These are phyloP conservation scores for Enteromius unitaeniatus DNA, from an alignment of 2,797 vertebrate species.

Conservation along the genomic window DNA sequence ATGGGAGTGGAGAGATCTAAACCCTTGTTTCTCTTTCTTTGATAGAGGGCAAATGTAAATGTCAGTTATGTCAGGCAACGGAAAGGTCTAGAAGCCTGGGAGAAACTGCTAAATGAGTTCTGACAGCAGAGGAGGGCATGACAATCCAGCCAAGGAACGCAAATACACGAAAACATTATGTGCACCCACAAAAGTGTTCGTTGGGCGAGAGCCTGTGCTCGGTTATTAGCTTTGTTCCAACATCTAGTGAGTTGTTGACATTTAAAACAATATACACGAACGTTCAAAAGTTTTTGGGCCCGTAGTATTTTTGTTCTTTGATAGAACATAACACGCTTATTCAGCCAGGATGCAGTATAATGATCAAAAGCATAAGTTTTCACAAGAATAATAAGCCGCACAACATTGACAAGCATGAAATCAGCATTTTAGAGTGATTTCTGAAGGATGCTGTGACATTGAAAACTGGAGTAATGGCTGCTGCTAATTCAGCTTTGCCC, in stretches of 20 bases:
- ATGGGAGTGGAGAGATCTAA: slow-evolving; percentile 64
- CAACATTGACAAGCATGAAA: background rate
- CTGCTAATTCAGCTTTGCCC: background rate
- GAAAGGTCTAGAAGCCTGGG: slow-evolving; percentile 70
- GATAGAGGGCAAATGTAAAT: slow-evolving; percentile 83
- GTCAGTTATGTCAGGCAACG: slow-evolving; percentile 73
- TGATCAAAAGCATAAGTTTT: background rate
- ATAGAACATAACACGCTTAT: background rate
- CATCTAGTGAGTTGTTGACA: background rate
- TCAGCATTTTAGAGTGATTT: background rate
- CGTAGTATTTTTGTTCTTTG: background rate
- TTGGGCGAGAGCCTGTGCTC: background rate
- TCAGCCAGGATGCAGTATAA: background rate
- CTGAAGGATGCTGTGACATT: background rate
- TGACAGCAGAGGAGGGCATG: slow-evolving; percentile 68
- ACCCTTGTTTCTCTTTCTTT: slow-evolving; percentile 69
- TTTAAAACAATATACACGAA: background rate
- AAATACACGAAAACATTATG: slow-evolving; percentile 41
- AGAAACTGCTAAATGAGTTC: slow-evolving; percentile 71
- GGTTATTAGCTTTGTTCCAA: background rate
- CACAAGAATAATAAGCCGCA: background rate
- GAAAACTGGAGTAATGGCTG: background rate
- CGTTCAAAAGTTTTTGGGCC: background rate
- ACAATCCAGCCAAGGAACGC: slow-evolving; percentile 43
- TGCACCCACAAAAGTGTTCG: slow-evolving; percentile 43